phyloP scores from a whole-genome alignment of 2,888 invertebrate genomes.

The Beris morrisii region DNA sequence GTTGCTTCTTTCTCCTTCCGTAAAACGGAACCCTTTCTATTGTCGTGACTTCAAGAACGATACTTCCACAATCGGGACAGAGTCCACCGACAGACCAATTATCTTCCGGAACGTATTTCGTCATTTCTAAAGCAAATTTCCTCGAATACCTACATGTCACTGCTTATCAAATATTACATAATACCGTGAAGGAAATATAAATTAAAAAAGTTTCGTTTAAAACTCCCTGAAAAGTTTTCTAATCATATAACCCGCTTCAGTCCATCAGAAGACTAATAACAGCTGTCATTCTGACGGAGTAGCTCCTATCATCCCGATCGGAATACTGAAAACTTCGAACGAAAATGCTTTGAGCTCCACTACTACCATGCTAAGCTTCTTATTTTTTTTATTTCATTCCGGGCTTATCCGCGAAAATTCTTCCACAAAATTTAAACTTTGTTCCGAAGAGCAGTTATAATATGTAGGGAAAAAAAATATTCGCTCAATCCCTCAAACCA shows the following conservation, averaged over 20 bases:
- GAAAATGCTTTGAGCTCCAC: too few species aligned
- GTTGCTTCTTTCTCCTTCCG: too few species aligned
- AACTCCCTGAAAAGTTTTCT: slow-evolving; percentile 7
- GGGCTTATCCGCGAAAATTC: background rate
- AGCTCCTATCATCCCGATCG: slow-evolving; percentile 10
- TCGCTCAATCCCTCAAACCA: too few species aligned
- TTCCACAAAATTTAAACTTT: background rate
- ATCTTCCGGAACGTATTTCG: too few species aligned
- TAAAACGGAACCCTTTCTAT: too few species aligned
- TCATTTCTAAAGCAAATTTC: too few species aligned
- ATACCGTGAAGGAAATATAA: background rate
- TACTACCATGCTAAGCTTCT: too few species aligned
- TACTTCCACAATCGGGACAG: too few species aligned
- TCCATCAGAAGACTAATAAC: slow-evolving; percentile 14
- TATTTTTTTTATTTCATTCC: slow-evolving; percentile 6
- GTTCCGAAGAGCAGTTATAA: background rate
- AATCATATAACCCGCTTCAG: slow-evolving; percentile 12
- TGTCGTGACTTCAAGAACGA: too few species aligned
- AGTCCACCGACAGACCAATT: too few species aligned
- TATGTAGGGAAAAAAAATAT: background rate
- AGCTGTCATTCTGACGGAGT: slow-evolving; percentile 17
- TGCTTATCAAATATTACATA: too few species aligned
- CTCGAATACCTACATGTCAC: too few species aligned
- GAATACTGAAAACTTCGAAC: background rate
- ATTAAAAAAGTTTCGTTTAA: slow-evolving; percentile 13